phyloP scores from a whole-genome alignment of 2,888 invertebrate species.

The Drosophila setosimentum region DNA sequence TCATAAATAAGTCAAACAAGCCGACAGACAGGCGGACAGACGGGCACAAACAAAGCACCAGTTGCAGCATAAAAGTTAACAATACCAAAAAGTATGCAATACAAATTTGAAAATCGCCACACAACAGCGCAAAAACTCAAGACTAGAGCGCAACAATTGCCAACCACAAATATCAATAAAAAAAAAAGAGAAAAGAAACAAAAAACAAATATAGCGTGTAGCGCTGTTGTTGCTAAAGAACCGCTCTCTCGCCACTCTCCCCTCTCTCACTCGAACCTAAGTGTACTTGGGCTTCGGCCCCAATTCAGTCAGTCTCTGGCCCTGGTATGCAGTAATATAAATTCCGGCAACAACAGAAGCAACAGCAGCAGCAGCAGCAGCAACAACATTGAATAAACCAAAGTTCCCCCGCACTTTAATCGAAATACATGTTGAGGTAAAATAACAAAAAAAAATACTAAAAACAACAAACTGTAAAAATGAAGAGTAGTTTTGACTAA shows the following conservation, averaged over 20 bases:
- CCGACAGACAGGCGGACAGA: constrained; percentile 13
- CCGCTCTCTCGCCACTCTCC: neutral
- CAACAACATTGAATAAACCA: constrained; percentile 23
- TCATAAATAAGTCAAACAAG: constrained; percentile 53
- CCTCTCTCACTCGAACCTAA: neutral
- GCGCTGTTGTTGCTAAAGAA: constrained; percentile 36
- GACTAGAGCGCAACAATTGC: constrained; percentile 65
- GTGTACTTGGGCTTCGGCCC: constrained; percentile 6
- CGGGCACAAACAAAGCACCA: constrained; percentile 1
- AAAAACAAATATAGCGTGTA: constrained; percentile 50
- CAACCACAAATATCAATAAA: constrained; percentile 70
- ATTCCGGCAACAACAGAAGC: constrained; percentile 49
- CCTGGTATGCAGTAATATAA: constrained; percentile 74
- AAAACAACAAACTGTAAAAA: constrained; percentile 23
- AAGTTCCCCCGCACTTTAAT: constrained; percentile 49
- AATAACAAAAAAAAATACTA: constrained; percentile 19
- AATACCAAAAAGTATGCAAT: constrained; percentile 60
- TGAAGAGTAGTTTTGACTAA: constrained; percentile 7
- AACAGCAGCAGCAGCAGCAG: constrained; percentile 10
- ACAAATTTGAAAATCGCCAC: constrained; percentile 50
- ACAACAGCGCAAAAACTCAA: constrained; percentile 29
- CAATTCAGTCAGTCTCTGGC: constrained; percentile 38
- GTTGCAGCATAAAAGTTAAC: constrained; percentile 42
- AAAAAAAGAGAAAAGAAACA: constrained; percentile 3
- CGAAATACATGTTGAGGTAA: constrained; percentile 44